Evolutionary conservation across 2,113 vertebrate genomes (phyloP).

Genomic region (Hirundichthys speculiger): DNA sequence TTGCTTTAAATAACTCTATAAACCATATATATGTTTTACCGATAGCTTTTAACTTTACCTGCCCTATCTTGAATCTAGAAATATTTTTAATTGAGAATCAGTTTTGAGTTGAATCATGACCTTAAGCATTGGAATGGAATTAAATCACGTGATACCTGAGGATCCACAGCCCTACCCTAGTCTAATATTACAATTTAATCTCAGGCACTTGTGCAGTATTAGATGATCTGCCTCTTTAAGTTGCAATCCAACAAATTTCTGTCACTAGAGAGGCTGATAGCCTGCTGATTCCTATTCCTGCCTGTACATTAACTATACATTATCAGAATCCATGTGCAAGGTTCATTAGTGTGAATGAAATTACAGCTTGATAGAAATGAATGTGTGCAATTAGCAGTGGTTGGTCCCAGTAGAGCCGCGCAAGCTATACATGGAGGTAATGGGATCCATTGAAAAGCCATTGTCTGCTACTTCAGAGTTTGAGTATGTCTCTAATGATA

Average conservation of each 20-base stretch:
- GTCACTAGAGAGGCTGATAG: conserved; percentile 54
- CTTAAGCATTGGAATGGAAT: too few relatives aligned
- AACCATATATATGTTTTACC: too few relatives aligned
- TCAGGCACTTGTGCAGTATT: conserved; percentile 16
- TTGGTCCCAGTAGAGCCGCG: conserved; percentile 66
- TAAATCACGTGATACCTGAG: too few relatives aligned
- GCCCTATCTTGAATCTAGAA: too few relatives aligned
- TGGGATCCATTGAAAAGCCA: conserved; percentile 74
- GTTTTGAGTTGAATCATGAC: too few relatives aligned
- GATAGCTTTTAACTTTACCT: too few relatives aligned
- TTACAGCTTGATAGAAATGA: conserved; percentile 73
- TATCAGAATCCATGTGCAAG: conserved; percentile 68
- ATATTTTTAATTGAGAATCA: too few relatives aligned
- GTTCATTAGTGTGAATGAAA: conserved; percentile 78
- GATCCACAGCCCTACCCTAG: too few relatives aligned
- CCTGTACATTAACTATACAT: conserved; percentile 78
- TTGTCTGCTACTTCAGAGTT: conserved; percentile 59
- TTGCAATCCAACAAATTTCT: conserved; percentile 48
- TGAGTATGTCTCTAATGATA: conserved; percentile 64
- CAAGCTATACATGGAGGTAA: conserved; percentile 70
- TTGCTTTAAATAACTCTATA: too few relatives aligned
- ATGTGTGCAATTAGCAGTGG: conserved; percentile 73
- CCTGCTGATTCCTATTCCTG: conserved; percentile 57
- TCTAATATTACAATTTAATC: too few relatives aligned
- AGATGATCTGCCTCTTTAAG: conserved; percentile 23